Base-by-base conservation (phyloP, 2,113 vertebrate species). In the Hippocampus guttulatus region DNA sequence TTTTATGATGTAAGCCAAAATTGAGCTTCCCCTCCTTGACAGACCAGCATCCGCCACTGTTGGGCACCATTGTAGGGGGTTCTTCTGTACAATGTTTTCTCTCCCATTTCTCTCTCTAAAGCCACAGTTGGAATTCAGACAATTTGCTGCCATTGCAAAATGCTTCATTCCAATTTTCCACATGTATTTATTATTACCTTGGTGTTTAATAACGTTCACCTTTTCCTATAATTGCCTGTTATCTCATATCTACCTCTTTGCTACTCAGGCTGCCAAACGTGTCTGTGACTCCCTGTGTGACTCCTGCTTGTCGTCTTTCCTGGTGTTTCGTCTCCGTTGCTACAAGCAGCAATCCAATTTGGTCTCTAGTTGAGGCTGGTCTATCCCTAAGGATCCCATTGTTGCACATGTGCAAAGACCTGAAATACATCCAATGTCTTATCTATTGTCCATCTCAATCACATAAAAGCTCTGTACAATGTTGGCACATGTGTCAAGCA, bases 391-490 rank as follows among this genome's bases (percentile, higher is more conserved):
- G 16, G 78, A 38, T 79, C n/a, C 9, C 14, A 30, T 64, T 61
- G 18, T 51, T 74, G 43, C 33, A 57, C 75, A 75, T 54, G 49
- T 64, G n/a, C 62, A 66, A 49, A 21, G 68, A 67, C 43, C 54
- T 47, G 14, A 25, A 76, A 66, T 40, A 65, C 67, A 25, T 58
- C 40, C 73, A 3, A 15, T 43, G 45, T 64, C 40, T 45, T 64
- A 11, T 38, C 77, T 74, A 82, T 86, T 74, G 57, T 49, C 68
- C 68, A 65, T 78, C 61, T 76, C 33, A 41, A 74, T 85, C 76
- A 68, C 69, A 75, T 71, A 40, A 23, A 8, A 30, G 68, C 70
- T 67, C 60, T 61, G 55, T 69, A 65, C 27, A 3, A 16, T 38
- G 49, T 79, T 60, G 64, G 54, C 66, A 20, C 47, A n/a, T 77